These are phyloP conservation scores for Dysidea cf. avara DNA, from an alignment of 37 sponge, comb jelly and placozoan species.

Conservation along the genomic window DNA sequence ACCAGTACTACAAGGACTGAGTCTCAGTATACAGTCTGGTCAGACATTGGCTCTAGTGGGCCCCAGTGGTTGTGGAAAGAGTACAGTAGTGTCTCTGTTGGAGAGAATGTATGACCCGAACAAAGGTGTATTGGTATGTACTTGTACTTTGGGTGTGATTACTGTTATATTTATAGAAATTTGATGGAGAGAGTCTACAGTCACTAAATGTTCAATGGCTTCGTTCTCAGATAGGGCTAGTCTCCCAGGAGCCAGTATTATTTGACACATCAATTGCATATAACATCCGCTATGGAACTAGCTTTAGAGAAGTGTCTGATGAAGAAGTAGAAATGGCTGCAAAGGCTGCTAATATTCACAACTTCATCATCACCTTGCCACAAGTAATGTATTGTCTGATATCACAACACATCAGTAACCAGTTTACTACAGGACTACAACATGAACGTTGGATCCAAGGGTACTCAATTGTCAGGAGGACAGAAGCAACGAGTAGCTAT, in stretches of 20 bases:
- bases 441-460: too few relatives aligned
- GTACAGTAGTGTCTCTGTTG: slow-evolving; percentile 83
- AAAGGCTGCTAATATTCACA: slow-evolving; percentile 87
- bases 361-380: slow-evolving; percentile 72
- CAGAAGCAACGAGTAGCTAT: slow-evolving; percentile 44
- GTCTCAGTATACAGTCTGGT: slow-evolving; percentile 53
- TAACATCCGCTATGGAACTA: slow-evolving; percentile 86
- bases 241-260: slow-evolving; percentile 87
- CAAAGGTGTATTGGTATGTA: slow-evolving; percentile 14
- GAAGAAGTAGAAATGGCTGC: too few relatives aligned
- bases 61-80: too few relatives aligned
- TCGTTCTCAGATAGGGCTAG: slow-evolving; percentile 79
- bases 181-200: slow-evolving; percentile 39
- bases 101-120: slow-evolving; percentile 71
- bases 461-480: too few relatives aligned
- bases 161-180: too few relatives aligned
- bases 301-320: slow-evolving; percentile 48
- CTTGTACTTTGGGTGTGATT: too few relatives aligned
- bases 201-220: slow-evolving; percentile 72
- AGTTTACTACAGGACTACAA: too few relatives aligned
- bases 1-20: slow-evolving; percentile 45
- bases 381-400: too few relatives aligned
- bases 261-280: slow-evolving; percentile 82
- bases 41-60: slow-evolving; percentile 84
- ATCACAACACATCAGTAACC: too few relatives aligned